Conservation (phyloP, 2,113 vertebrate genomes). For the Pterocles orientalis region DNA sequence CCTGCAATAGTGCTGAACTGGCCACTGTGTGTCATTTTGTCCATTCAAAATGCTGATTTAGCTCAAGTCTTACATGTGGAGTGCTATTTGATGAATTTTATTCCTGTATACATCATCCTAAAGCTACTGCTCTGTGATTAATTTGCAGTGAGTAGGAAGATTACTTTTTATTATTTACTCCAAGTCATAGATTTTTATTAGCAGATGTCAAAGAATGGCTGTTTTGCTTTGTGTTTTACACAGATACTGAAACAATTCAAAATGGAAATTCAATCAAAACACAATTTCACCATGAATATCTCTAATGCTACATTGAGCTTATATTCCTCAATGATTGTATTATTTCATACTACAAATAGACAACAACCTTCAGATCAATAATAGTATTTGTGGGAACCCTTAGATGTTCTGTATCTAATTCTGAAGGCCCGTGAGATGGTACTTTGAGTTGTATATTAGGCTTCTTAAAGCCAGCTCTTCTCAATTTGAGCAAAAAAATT, state of each 20-base stretch:
- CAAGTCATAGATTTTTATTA: neutral
- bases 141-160: neutral
- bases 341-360: neutral
- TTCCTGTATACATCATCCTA: neutral
- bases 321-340: neutral
- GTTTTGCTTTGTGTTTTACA: neutral
- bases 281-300: neutral
- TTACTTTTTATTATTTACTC: conserved; percentile 5
- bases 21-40: neutral
- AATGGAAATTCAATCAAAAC: neutral
- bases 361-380: neutral
- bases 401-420: neutral
- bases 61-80: neutral
- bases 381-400: neutral
- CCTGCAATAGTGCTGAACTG: neutral
- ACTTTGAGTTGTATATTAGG: neutral
- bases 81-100: neutral
- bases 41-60: neutral
- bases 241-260: neutral
- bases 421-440: neutral
- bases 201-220: neutral
- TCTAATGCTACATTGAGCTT: neutral
- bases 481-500: neutral
- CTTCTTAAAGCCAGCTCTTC: neutral
- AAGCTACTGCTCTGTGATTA: neutral